Base-by-base conservation (phyloP, 2,888 invertebrate genomes). In the Subacronicta megacephala region DNA sequence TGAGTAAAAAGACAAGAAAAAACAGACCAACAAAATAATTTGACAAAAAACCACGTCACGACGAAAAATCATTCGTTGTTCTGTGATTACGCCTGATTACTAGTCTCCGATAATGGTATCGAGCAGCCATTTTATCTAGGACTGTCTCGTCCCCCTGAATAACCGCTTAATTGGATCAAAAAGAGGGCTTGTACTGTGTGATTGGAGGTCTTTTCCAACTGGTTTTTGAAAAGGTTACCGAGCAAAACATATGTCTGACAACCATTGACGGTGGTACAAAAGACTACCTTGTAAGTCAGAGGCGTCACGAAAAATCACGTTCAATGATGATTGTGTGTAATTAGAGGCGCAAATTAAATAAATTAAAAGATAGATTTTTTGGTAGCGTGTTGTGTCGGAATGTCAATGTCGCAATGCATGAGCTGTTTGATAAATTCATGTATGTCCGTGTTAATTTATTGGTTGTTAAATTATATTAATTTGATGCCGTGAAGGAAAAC, bases 241-340 rank as follows among this genome's bases (percentile, higher is more conserved):
- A 75, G 82, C 86, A 88, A 87, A 89, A 89, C 88, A 88, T 65
- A 79, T 73, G 83, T 80, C 89, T 86, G 89, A 88, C 88, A 87
- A 85, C 83, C 84, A 83, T 84, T 90, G 91, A 90, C 84, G 90
- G 81, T 83, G 81, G 77, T 80, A 92, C 90, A 92, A 92, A 93
- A 91, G 92, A 85, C 90, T 92, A 90, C 93, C 93, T 93, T 90
- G 90, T 87, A 81, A 89, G 90, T 90, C 87, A 85, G 63, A 88
- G 80, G 83, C 92, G 87, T 92, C 89, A 86, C 85, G 83, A 86
- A 72, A 75, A 83, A 79, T 84, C 84, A 88, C 87, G 87, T 85
- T 84, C 83, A 81, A 77, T 72, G 83, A 82, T 82, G 88, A 89
- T 91, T 88, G 88, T 88, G 81, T 87, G 83, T 90, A 92, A 93